Base-by-base conservation (phyloP, 2,888 invertebrate species). In the Sialis lutaria region DNA sequence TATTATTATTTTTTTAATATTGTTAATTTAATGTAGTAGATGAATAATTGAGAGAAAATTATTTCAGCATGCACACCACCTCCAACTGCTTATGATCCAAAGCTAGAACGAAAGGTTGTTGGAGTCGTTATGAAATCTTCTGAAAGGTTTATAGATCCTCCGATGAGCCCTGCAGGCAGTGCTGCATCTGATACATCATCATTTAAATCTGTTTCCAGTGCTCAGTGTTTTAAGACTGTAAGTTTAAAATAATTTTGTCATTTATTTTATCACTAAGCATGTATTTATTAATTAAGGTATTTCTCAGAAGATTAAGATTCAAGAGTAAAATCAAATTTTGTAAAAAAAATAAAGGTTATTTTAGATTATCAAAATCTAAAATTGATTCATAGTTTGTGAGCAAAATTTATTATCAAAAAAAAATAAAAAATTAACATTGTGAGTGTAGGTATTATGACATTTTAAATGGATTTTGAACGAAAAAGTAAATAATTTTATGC, bases 51-150 rank as follows among this genome's bases (percentile, higher is more conserved):
- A 31, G 31, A 8, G 8, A 32, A 12, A 22, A 22, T 22, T 22
- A 22, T 56, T 60, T 4, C 51, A 72, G 72, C 62, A 53, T 62
- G 63, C 50, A 68, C 65, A 32, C 72, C 72, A 34, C 67, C 72
- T 31, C 72, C 72, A 35, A 69, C 71, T 34, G 60, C 67, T 4
- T 72, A 72, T 50, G 69, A 72, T 54, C 66, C 71, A 5, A 65
- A 65, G 51, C 59, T 63, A 47, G 65, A 65, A 42, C 57, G 51
- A 13, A 67, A 65, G 53, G 56, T 65, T 6, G 63, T 64, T 55
- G 62, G 64, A 40, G 57, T 58, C n/a, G 55, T 61, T 13, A 65
- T 68, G 47, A 60, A 67, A 41, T 63, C 61, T 50, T 56, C 55
- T 40, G 51, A 63, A 58, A 53, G 65, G 58, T 60, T 67, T 59